Evolutionary conservation across 2,113 vertebrate species (phyloP).

Genomic region (Bothrops jararaca): DNA sequence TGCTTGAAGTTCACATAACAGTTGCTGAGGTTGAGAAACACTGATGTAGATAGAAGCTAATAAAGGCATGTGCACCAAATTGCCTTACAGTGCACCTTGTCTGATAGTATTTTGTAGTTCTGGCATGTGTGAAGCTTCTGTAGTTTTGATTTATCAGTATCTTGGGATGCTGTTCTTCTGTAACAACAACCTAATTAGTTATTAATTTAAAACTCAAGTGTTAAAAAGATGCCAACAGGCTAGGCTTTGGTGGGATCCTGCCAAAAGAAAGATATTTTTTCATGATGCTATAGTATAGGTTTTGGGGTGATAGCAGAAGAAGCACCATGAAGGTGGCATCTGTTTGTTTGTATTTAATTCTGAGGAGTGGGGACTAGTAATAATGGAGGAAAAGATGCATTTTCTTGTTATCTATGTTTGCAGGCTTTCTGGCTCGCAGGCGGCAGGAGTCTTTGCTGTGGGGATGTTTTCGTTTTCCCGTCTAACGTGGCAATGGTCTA

Average conservation of each 20-base stretch:
- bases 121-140: not conserved
- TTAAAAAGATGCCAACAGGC: not conserved
- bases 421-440: constrained; percentile 86
- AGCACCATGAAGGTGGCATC: constrained; percentile 69
- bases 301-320: not conserved
- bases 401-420: constrained; percentile 79
- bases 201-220: not conserved
- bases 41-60: not conserved
- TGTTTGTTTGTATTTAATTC: constrained; percentile 22
- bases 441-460: constrained; percentile 89
- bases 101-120: not conserved
- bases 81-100: not conserved
- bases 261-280: not conserved
- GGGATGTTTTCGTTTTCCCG: constrained; percentile 91
- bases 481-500: constrained; percentile 96
- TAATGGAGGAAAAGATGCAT: constrained; percentile 75
- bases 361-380: not conserved
- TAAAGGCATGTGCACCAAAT: not conserved
- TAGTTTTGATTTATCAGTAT: not conserved
- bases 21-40: not conserved
- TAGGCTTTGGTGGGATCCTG: not conserved
- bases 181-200: not conserved
- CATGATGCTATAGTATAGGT: not conserved
- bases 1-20: not conserved
- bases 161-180: not conserved